Evolutionary conservation across 2,113 vertebrate species (phyloP), one percentile per base, ranked within the genome.

Genomic region (Istiophorus platypterus): DNA sequence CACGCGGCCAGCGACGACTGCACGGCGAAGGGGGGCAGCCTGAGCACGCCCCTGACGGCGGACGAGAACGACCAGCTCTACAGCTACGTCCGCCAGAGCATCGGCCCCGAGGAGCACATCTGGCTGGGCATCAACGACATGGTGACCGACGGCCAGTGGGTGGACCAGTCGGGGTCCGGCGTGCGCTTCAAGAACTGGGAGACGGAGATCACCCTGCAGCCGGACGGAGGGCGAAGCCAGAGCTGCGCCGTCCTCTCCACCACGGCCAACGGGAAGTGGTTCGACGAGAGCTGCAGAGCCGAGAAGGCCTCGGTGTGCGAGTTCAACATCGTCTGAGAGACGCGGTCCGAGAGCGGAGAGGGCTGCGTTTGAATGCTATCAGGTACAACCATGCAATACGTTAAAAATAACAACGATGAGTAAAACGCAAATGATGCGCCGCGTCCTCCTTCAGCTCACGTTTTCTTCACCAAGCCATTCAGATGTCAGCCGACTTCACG

Each of bases 51-150:
- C 0, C 82, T 95, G 61, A 93, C 49, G 0, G 95, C 94, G 2
- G 92, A 97, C 0, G 97, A 99, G 91, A 99, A 99, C 0, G 95
- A 99, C 12, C 95, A 95, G 0, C 95, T 99, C 51, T 90, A 95
- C 0, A 94, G 95, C 65, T 99, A 99, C 56, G 95, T 95, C 26
- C 96, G 94, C 41, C 95, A 95, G 88, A 96, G 93, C 90, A 85
- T 98, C 22, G 94, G 97, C 62, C 64, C 84, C 0, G 94, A 95
- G 75, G 94, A 85, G 0, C 95, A 97, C 88, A 86, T 98, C 87
- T 99, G 98, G 98, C 91, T 99, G 82, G 98, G 97, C 67, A 88
- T 99, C 92, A 98, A 97, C 0, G 98, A 99, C 92, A 94, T 99
- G 88, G 93, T 96, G 0, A 54, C 84, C 0, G 98, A 99, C 45